Evolutionary conservation across 1,140 invertebrate genomes (phyloP).

Genomic region (Pollicipes pollicipes): DNA sequence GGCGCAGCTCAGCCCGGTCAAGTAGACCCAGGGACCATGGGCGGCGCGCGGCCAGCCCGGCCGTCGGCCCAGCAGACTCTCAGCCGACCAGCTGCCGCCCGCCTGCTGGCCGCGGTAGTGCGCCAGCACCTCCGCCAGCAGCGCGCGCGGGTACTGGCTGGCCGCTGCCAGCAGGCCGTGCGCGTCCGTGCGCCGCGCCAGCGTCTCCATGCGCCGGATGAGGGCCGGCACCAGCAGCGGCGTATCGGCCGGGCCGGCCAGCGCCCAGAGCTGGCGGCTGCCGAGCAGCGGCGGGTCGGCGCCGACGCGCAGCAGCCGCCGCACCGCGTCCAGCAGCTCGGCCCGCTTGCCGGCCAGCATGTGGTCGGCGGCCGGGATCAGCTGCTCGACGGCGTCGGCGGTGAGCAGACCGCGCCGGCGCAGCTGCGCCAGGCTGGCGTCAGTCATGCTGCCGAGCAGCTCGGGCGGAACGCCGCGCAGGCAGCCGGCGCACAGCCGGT

Average conservation of each 20-base stretch:
- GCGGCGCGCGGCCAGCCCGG: background rate
- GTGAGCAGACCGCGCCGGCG: background rate
- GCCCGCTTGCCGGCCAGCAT: background rate
- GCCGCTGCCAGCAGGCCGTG: background rate
- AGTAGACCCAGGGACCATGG: background rate
- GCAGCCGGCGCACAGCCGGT: background rate
- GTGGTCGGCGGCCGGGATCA: background rate
- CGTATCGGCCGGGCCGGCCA: background rate
- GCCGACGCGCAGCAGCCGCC: background rate
- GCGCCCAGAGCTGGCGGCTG: background rate
- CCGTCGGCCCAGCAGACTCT: background rate
- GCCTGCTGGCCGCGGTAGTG: background rate
- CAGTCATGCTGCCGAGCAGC: background rate
- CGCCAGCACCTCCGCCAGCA: background rate
- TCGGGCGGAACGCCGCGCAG: background rate
- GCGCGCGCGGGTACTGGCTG: background rate
- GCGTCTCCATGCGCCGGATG: background rate
- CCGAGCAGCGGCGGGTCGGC: background rate
- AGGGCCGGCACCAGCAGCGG: background rate
- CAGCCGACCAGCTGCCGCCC: background rate
- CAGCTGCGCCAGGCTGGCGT: background rate
- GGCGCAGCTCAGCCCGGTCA: background rate
- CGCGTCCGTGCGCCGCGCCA: background rate
- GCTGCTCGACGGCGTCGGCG: background rate
- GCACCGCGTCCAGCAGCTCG: background rate